A percentile compares a stretch with the other conserved stretches of the same genome.
Evolutionary conservation across 2,113 vertebrate genomes (phyloP).

Genomic region (Bombycilla garrulus): DNA sequence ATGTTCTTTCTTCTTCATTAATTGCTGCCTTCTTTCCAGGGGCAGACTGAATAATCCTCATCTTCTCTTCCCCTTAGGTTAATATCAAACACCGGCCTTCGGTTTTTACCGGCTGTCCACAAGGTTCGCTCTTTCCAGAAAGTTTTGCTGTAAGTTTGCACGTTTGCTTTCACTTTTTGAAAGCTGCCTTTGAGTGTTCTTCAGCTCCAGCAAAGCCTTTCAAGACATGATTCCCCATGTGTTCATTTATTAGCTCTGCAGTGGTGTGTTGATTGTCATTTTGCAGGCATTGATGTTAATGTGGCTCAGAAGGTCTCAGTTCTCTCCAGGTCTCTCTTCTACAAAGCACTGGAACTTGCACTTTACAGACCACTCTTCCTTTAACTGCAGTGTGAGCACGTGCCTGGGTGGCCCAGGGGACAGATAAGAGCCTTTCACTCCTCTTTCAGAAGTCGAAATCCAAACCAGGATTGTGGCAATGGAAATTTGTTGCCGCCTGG

Average conservation of each 20-base stretch:
- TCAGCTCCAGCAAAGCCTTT: neutral
- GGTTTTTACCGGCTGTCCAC: conserved; percentile 66
- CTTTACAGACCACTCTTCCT: neutral
- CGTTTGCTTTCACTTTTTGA: neutral
- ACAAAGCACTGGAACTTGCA: neutral
- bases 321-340: neutral
- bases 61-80: conserved; percentile 56
- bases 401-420: neutral
- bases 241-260: neutral
- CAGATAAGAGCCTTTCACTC: neutral
- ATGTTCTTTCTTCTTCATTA: neutral
- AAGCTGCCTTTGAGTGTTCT: neutral
- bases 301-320: neutral
- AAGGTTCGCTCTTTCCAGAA: conserved; percentile 70
- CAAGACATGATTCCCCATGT: neutral
- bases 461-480: neutral
- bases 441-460: neutral
- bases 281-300: neutral
- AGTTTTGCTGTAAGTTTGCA: conserved; percentile 73
- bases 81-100: conserved; percentile 76
- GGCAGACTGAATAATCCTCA: neutral
- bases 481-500: conserved; percentile 1
- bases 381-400: neutral
- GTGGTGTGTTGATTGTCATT: neutral
- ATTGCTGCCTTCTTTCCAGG: neutral